Percentiles rank a stretch among this genome's conserved stretches.
These are phyloP conservation scores for Diadophis punctatus DNA, from an alignment of 2,113 vertebrate genomes.

Conservation along the genomic window DNA sequence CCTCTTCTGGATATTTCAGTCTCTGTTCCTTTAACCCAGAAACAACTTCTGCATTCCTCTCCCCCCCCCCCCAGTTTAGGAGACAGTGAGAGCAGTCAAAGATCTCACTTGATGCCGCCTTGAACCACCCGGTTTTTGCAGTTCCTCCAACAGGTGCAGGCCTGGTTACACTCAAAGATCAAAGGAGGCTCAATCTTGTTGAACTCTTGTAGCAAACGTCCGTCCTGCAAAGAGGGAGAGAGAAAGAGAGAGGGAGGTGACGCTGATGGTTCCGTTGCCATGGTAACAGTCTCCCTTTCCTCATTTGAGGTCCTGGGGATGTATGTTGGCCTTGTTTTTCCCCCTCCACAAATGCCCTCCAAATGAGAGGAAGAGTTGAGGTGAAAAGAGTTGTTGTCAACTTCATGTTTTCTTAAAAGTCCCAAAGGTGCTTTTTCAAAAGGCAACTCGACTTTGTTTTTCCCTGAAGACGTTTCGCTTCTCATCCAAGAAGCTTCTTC, in stretches of 20 bases:
- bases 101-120: conserved; percentile 85
- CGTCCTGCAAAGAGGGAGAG: conserved; percentile 70
- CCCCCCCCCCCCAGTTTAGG: not conserved
- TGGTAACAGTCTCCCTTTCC: too few relatives aligned
- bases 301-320: not conserved
- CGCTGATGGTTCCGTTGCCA: not conserved
- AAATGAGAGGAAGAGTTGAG: not conserved
- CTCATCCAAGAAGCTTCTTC: too few relatives aligned
- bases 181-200: conserved; percentile 92
- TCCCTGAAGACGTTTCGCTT: too few relatives aligned
- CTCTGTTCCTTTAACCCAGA: not conserved
- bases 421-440: too few relatives aligned
- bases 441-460: too few relatives aligned
- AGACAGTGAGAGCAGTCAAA: not conserved
- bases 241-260: not conserved
- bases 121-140: conserved; percentile 94
- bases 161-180: conserved; percentile 93
- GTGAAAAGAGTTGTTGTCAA: not conserved
- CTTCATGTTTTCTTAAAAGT: not conserved
- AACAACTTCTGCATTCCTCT: not conserved
- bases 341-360: not conserved
- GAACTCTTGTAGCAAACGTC: conserved; percentile 89
- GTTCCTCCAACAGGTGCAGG: conserved; percentile 84
- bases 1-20: not conserved
- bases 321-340: not conserved